Conservation (phyloP, 30 jellyfish, hydroid and myxozoan genomes). For the Haliclystus octoradiatus region DNA sequence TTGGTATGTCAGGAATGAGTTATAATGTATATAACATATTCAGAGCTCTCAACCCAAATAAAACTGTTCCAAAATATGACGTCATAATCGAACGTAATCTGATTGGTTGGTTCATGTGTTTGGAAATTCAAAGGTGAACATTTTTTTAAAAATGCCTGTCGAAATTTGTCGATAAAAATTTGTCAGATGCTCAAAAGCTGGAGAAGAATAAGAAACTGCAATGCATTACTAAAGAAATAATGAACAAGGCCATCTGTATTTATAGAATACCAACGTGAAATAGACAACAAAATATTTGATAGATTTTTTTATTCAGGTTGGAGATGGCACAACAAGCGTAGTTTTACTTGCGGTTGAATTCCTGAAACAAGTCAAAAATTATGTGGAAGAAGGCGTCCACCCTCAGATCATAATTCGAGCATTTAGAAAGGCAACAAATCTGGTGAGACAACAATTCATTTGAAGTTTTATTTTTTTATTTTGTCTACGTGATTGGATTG, state of each 20-base stretch:
- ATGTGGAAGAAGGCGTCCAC: conserved; percentile 95
- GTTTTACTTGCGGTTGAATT: conserved; percentile 87
- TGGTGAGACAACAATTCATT: conserved; percentile 23
- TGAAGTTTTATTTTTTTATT: background rate
- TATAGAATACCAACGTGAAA: background rate
- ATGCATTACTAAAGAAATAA: background rate
- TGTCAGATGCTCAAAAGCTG: background rate
- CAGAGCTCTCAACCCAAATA: too few species aligned
- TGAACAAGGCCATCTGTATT: background rate
- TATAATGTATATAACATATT: too few species aligned
- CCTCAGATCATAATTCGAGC: conserved; percentile 83
- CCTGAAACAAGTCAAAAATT: conserved; percentile 66
- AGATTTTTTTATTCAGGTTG: conserved; percentile 47
- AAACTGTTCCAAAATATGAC: too few species aligned
- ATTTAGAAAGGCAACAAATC: conserved; percentile 84
- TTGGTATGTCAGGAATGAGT: too few species aligned
- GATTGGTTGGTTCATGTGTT: too few species aligned
- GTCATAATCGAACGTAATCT: too few species aligned
- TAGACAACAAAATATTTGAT: background rate
- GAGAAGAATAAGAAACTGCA: too few species aligned
- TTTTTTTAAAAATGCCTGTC: too few species aligned
- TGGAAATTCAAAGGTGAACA: too few species aligned
- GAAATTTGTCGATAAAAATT: background rate
- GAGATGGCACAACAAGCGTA: conserved; percentile 99
- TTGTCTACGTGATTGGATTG: background rate